Evolutionary conservation across 2,888 invertebrate genomes (phyloP), one percentile per base, ranked within the genome.

Genomic region (Lithosia quadra): DNA sequence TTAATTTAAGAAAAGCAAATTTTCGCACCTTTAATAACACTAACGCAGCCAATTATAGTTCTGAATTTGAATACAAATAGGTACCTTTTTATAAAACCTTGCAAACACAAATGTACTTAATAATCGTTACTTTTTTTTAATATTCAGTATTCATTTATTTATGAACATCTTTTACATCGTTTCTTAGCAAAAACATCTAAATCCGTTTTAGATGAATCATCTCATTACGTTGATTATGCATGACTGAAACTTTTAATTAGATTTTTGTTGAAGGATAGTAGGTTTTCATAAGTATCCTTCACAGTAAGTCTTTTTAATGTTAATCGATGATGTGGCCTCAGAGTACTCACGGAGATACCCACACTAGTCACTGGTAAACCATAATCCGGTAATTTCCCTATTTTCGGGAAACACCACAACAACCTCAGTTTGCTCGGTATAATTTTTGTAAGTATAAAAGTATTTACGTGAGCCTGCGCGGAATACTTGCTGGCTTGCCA

Each of bases 201-300:
- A 39, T 39, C 24, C 22, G 24, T 58, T 33, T 65, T 56, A 34
- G 56, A 64, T 39, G 22, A 36, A 22, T 36, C 63, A 34, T 39
- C 63, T 39, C 36, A 39, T 36, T 64, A 36, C 53, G 36, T 36
- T 63, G 36, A 53, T n/a, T 36, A 55, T 15, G 63, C 22, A 53
- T 63, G 55, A 34, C 55, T 55, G 63, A 34, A 34, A 24, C 13
- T 55, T 33, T n/a, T 55, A 55, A 55, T 36, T 56, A 53, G 18
- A 33, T 61, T 43, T 61, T 61, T 43, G 39, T 61, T 61, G 24
- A 43, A 7, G 43, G 5, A 18, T 7, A 43, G 5, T 28, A 28
- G 43, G 43, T 3, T 4, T 39, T 0, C 15, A 0, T 39, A 18
- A 43, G 18, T 43, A 43, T 18, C 18, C 43, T 43, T 5, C 18